phyloP scores from a whole-genome alignment of 2,113 vertebrate species.

The Meriones unguiculatus region DNA sequence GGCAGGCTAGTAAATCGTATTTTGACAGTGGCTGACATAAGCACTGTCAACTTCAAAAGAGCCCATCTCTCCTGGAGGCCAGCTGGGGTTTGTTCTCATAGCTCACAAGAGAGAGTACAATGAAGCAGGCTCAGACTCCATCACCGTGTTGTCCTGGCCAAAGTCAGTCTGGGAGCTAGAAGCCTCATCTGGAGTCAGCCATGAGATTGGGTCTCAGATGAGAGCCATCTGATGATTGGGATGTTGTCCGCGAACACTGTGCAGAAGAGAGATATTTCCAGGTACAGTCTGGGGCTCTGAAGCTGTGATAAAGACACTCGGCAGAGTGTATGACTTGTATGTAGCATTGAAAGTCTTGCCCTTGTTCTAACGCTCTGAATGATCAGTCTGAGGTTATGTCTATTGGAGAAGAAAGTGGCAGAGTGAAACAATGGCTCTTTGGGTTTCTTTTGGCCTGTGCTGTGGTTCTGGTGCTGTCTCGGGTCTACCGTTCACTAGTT shows the following conservation, averaged over 20 bases:
- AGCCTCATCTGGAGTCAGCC: neutral
- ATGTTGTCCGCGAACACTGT: neutral
- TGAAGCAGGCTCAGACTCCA: neutral
- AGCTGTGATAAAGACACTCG: neutral
- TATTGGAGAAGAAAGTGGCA: slow-evolving; percentile 47
- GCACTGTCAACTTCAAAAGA: neutral
- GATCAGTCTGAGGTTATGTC: neutral
- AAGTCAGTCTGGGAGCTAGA: neutral
- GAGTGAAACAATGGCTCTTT: neutral
- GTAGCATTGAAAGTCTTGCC: slow-evolving; percentile 14
- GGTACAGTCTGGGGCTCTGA: neutral
- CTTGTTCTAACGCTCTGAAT: slow-evolving; percentile 25
- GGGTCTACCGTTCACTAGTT: neutral
- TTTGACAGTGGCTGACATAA: neutral
- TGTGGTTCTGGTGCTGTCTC: neutral
- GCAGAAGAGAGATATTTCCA: slow-evolving; percentile 14
- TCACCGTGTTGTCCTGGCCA: neutral
- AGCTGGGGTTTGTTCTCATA: neutral
- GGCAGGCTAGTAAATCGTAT: too few relatives aligned
- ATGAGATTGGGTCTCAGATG: neutral
- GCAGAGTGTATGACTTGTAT: neutral
- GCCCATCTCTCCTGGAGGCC: neutral
- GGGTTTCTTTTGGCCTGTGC: neutral
- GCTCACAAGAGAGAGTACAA: neutral
- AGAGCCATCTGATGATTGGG: neutral